Evolutionary conservation across 2,113 vertebrate species (phyloP).

Genomic region (Phylloscopus trochiloides): DNA sequence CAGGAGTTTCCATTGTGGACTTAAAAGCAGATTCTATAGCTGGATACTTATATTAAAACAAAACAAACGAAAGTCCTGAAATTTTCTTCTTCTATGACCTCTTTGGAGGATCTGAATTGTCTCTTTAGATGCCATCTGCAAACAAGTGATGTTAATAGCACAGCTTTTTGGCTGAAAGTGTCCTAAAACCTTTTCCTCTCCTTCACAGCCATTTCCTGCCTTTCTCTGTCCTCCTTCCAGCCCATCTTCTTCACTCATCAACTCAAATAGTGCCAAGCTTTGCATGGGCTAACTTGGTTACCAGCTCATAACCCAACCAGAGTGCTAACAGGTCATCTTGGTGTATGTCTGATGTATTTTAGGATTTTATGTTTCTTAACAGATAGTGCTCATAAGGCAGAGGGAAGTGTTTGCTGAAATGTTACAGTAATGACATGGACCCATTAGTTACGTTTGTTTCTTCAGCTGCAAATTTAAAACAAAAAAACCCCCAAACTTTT

Average conservation of each 20-base stretch:
- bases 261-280: neutral
- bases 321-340: neutral
- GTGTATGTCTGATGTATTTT: neutral
- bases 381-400: neutral
- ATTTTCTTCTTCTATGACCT: neutral
- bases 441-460: constrained; percentile 4
- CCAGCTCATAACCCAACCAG: neutral
- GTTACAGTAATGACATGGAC: neutral
- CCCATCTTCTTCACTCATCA: neutral
- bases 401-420: neutral
- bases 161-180: neutral
- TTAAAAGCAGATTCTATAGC: neutral
- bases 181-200: neutral
- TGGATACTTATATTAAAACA: neutral
- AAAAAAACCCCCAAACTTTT: neutral
- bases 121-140: neutral
- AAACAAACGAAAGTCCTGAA: neutral
- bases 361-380: neutral
- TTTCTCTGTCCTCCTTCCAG: neutral
- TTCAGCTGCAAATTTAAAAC: neutral
- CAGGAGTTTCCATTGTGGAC: neutral
- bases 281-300: neutral
- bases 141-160: neutral
- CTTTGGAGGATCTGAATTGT: neutral
- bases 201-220: neutral